Base-by-base conservation (phyloP, 2,797 vertebrate genomes). In the Poeciliopsis turneri region DNA sequence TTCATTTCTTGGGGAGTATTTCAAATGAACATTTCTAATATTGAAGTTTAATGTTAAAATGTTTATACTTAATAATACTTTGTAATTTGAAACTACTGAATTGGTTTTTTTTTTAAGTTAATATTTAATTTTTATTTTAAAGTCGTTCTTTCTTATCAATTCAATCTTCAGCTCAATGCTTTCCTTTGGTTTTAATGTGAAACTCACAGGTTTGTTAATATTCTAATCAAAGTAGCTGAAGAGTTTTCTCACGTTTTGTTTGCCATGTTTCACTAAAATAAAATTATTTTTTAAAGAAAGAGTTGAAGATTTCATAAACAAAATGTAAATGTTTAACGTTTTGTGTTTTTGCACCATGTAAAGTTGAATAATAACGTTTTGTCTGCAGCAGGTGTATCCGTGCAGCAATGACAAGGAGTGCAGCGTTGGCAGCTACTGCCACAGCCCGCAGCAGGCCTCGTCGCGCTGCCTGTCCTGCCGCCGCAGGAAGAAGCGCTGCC, bases 341-440 rank as follows among this genome's bases (percentile, higher is more conserved):
- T 69, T 69, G 41, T 3, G 12, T 46, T 70, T 3, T 45, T 45
- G 41, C 7, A 13, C 66, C 23, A n/a, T 25, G 28, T 28, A 70
- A 28, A 46, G 39, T 8, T 3, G 9, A 28, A 13, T 46, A 12
- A n/a, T 7, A 28, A 8, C 5, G 9, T 20, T 2, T n/a, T 43
- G 43, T 4, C 8, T 43, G 11, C 81, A 78, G 72, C 92, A 99
- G 97, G 95, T 93, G 78, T 97, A 98, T 71, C 98, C 97, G 2
- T 99, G 98, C 77, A 97, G 95, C 86, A 98, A 94, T 0, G 98
- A 99, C 73, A 98, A 98, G 86, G 98, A 99, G 77, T 99, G 98
- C 13, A 96, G 95, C 1, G 92, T 97, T 20, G 97, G 97, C 45
- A 96, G 97, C 69, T 99, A 99, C 81, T 99, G 98, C 80, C 97